Evolutionary conservation across 2,797 vertebrate genomes (phyloP), one percentile per base, ranked within the genome.

Genomic region (Tragopan temminckii): DNA sequence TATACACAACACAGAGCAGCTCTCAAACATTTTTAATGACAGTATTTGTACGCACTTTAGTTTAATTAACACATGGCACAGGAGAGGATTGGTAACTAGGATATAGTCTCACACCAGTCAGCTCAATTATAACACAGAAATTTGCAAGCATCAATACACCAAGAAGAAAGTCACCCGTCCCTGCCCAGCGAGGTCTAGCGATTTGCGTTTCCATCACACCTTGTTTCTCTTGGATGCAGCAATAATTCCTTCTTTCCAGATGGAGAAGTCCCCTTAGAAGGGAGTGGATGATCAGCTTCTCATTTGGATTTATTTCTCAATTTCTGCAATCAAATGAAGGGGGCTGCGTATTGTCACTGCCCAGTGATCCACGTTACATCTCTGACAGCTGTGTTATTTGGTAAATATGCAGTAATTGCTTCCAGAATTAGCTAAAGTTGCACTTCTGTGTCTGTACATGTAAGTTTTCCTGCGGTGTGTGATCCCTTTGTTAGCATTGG

Each of bases 41-140:
- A 81, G 94, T 96, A 95, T 97, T 91, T 95, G 94, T 90, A 95
- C 89, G 94, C 78, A 85, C 80, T 96, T 93, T 92, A 89, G 76
- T 95, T 94, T 92, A 94, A 96, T 97, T 97, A 95, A 91, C 96
- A 94, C 91, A 89, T 95, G 89, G 88, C 95, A 92, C 85, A 86
- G 79, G 74, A 94, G 92, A 88, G 77, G 61, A 35, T 68, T 92
- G 74, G 93, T 96, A 91, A 81, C 92, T 88, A 94, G 94, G 93
- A 93, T 96, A 88, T 69, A 82, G 89, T 81, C 90, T 94, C 94
- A 84, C 87, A 93, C 69, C 94, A 96, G 85, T 92, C 4, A 0
- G 74, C 85, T 94, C 93, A 84, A 80, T 91, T 84, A 94, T 35
- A 93, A 89, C 61, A 91, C 87, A 61, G 7, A 74, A 78, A 91